phyloP scores from a whole-genome alignment of 2,888 invertebrate species.

The Zeuzera pyrina region DNA sequence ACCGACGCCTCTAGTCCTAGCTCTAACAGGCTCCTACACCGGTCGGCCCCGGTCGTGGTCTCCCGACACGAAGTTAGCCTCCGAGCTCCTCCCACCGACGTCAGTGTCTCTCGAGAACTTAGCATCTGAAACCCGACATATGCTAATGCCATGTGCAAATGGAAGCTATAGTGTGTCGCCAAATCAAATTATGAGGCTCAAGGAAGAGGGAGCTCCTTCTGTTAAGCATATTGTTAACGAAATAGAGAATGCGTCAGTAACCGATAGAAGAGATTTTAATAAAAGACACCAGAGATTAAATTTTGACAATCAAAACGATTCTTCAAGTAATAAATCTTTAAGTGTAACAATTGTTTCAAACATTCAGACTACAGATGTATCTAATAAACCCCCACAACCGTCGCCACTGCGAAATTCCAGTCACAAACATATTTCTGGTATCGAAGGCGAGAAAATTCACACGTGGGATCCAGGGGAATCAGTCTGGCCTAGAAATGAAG shows the following conservation, averaged over 20 bases:
- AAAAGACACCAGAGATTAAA: constrained; percentile 38
- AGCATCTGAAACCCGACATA: constrained; percentile 79
- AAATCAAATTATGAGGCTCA: constrained; percentile 89
- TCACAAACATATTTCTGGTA: constrained; percentile 37
- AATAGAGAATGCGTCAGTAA: constrained; percentile 72
- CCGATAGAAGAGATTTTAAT: constrained; percentile 29
- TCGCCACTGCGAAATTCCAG: constrained; percentile 39
- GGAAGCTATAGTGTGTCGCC: constrained; percentile 93
- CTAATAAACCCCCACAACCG: constrained; percentile 23
- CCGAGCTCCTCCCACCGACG: constrained; percentile 73
- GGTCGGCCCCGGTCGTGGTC: constrained; percentile 83
- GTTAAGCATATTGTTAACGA: constrained; percentile 83
- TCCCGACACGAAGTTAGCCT: constrained; percentile 77
- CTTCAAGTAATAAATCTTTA: constrained; percentile 20
- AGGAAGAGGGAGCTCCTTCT: constrained; percentile 75
- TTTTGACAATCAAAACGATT: constrained; percentile 31
- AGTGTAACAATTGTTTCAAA: constrained; percentile 19
- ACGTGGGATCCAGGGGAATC: constrained; percentile 80
- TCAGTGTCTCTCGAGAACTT: constrained; percentile 81
- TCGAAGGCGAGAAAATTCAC: constrained; percentile 69
- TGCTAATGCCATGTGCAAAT: constrained; percentile 88
- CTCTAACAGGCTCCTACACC: constrained; percentile 53
- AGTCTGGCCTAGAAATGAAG: constrained; percentile 31
- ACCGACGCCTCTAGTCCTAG: constrained; percentile 75
- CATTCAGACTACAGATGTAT: constrained; percentile 18